Evolutionary conservation across 2,888 invertebrate genomes (phyloP), one percentile per base, ranked within the genome.

Genomic region (Epinotia demarniana): DNA sequence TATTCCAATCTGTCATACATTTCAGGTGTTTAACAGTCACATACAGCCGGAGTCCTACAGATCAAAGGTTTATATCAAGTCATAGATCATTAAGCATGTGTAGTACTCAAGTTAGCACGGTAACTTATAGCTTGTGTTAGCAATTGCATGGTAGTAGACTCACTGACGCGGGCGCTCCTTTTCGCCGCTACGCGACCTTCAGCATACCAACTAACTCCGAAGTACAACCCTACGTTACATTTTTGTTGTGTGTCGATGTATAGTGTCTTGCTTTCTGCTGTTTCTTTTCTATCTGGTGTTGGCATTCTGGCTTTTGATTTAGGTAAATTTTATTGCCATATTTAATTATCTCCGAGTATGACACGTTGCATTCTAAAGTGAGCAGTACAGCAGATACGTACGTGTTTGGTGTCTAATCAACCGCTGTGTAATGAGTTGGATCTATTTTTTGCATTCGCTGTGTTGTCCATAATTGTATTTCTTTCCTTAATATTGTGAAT

Each of bases 11-110:
- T 92, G 86, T 92, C 87, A 87, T 93, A 92, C 92, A 95, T 96
- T 97, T 92, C 96, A 98, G 98, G 97, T 98, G 92, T 98, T 97
- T 96, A 98, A 98, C 96, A 98, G 97, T 96, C 98, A 98, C 96
- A 97, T 97, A 96, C 96, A 97, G 95, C 97, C 96, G 96, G 98
- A 98, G 95, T 96, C 97, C 92, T 98, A 97, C 96, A 96, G 98
- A 96, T 97, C 97, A 95, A 98, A 98, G 97, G 97, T 97, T 96
- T 96, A 95, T 96, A 95, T 95, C 95, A 90, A 91, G 86, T 93
- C 91, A 88, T 92, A 90, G 85, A 89, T 91, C 89, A 90, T 81
- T 93, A 86, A 90, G 93, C 93, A 93, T 94, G 92, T 85, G 90
- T 92, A 92, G 90, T 85, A 89, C 88, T 90, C 89, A 87, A 85